These are phyloP conservation scores for Terebella lapidaria DNA, from an alignment of 2,888 invertebrate species.

Conservation along the genomic window DNA sequence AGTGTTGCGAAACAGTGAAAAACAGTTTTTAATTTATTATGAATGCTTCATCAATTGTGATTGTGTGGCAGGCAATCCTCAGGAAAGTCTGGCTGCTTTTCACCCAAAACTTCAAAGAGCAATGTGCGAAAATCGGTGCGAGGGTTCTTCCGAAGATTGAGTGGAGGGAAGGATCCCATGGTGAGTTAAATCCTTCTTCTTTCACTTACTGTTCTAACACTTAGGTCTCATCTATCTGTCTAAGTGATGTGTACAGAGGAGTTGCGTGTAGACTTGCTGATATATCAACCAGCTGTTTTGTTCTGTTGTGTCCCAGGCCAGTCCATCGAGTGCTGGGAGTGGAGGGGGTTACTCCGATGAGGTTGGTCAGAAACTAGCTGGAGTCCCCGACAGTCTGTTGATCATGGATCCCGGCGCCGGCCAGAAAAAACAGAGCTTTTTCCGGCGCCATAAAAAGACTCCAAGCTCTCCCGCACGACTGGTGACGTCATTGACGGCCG, in stretches of 20 bases:
- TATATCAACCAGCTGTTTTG: background rate
- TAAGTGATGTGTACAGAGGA: too few species aligned
- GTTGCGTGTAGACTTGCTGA: too few species aligned
- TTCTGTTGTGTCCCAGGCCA: background rate
- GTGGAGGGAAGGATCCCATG: conserved; percentile 34
- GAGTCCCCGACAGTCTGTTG: background rate
- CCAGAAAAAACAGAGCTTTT: conserved; percentile 16
- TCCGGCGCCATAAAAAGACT: conserved; percentile 21
- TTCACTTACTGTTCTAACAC: too few species aligned
- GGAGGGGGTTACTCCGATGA: too few species aligned
- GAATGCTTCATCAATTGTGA: too few species aligned
- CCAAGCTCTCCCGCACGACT: conserved; percentile 26
- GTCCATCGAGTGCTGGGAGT: background rate
- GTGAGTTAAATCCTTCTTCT: conserved; percentile 10
- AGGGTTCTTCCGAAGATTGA: conserved; percentile 40
- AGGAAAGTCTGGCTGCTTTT: conserved; percentile 24
- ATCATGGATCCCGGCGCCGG: background rate
- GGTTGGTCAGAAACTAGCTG: too few species aligned
- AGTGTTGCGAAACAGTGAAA: too few species aligned
- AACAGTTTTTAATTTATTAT: too few species aligned
- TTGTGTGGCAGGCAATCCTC: conserved; percentile 27
- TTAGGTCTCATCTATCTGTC: too few species aligned
- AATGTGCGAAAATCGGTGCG: conserved; percentile 23
- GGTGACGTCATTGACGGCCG: conserved; percentile 12
- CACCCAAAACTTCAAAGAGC: conserved; percentile 22